phyloP scores from a whole-genome alignment of 2,797 vertebrate genomes.

The Vultur gryphus region DNA sequence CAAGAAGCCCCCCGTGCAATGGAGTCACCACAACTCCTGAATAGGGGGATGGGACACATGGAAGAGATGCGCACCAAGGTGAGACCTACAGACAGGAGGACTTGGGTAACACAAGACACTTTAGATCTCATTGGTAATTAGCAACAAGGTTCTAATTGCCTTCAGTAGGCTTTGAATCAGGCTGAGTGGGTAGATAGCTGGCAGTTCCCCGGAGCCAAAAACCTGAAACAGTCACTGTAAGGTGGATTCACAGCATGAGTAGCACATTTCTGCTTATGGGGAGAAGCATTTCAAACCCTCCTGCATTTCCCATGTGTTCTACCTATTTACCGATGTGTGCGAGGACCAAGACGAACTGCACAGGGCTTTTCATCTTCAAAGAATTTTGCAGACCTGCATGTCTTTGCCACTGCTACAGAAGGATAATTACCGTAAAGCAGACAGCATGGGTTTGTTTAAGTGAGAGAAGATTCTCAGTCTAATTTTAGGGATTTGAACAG shows the following conservation, averaged over 20 bases:
- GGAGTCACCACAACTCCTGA: not conserved
- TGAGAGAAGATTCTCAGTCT: constrained; percentile 46
- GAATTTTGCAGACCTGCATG: not conserved
- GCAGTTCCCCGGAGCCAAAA: not conserved
- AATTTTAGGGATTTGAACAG: constrained; percentile 66
- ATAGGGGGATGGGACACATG: not conserved
- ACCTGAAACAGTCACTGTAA: not conserved
- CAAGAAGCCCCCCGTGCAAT: not conserved
- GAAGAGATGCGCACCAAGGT: not conserved
- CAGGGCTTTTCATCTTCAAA: not conserved
- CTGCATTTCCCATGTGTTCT: not conserved
- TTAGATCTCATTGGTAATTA: not conserved
- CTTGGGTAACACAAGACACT: not conserved
- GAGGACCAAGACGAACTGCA: not conserved
- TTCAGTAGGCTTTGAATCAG: not conserved
- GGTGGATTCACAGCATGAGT: not conserved
- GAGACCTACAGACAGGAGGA: not conserved
- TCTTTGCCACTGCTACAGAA: not conserved
- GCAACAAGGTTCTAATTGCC: not conserved
- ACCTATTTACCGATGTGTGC: not conserved
- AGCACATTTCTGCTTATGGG: not conserved
- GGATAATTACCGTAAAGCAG: constrained; percentile 21
- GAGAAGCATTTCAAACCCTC: not conserved
- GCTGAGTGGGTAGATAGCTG: not conserved
- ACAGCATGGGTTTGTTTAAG: constrained; percentile 28